Percentiles rank a stretch among this genome's conserved stretches.
Conservation (phyloP, 2,888 invertebrate species). For the Monopis laevigella region DNA sequence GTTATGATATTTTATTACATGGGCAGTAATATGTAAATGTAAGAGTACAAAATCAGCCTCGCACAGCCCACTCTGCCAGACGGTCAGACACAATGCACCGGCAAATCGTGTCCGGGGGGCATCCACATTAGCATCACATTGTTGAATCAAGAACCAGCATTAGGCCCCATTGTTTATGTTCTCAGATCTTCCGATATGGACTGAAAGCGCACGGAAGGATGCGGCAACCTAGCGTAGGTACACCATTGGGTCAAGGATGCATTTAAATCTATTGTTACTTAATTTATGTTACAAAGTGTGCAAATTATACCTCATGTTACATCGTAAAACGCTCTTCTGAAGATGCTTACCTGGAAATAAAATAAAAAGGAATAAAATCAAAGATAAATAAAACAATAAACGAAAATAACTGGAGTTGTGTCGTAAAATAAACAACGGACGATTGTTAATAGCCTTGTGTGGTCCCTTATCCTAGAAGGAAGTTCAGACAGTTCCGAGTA, state of each 20-base stretch:
- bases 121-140: conserved; percentile 29
- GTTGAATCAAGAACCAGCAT: conserved; percentile 28
- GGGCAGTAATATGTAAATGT: no score
- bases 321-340: no score
- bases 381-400: no score
- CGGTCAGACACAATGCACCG: conserved; percentile 20
- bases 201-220: conserved; percentile 12
- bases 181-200: conserved; percentile 17
- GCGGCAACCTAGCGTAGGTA: background rate
- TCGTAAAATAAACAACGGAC: no score
- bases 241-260: conserved; percentile 34
- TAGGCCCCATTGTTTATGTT: conserved; percentile 35
- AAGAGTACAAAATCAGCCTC: background rate
- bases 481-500: conserved; percentile 11
- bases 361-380: no score
- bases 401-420: no score
- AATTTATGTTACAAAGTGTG: conserved; percentile 1
- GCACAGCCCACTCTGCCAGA: background rate
- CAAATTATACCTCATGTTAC: conserved; percentile 3
- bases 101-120: conserved; percentile 21
- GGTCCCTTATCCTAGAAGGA: conserved; percentile 8
- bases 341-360: conserved; percentile 5
- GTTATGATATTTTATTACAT: no score
- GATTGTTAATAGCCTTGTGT: no score
- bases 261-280: background rate